Percentiles rank a stretch among this genome's conserved stretches.
phyloP scores from a whole-genome alignment of 2,888 invertebrate genomes.

The Drosophila planitibia region DNA sequence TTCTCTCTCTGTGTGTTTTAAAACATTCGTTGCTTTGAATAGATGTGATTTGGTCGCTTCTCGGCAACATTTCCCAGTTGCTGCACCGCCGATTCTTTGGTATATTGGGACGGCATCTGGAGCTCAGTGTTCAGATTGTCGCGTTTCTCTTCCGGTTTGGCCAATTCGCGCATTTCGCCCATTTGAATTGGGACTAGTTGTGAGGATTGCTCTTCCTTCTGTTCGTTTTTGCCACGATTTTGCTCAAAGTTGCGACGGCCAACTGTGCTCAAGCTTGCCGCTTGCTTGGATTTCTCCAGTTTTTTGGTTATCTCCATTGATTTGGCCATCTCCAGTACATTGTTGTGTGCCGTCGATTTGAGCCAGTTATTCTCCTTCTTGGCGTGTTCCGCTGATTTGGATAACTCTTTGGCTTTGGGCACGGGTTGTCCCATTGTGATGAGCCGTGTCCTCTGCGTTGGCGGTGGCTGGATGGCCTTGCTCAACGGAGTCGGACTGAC shows the following conservation, averaged over 20 bases:
- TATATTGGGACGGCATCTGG: constrained; percentile 31
- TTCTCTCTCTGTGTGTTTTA: neutral
- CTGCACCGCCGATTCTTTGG: constrained; percentile 50
- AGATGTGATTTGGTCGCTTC: constrained; percentile 5
- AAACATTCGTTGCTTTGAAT: neutral
- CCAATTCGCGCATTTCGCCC: constrained; percentile 30
- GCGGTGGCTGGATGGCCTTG: neutral
- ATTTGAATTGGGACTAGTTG: neutral
- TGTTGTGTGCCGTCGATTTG: neutral
- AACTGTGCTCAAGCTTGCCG: neutral
- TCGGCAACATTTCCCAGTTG: constrained; percentile 15
- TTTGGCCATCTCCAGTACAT: neutral
- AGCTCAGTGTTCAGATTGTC: constrained; percentile 9
- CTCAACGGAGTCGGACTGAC: constrained; percentile 29
- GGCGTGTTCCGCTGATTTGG: neutral
- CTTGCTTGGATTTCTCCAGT: neutral
- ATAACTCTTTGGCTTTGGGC: neutral
- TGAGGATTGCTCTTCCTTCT: neutral
- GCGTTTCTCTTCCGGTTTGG: neutral
- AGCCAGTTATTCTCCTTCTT: neutral
- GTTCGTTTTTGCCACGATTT: neutral
- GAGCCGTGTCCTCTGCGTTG: neutral
- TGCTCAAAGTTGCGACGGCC: neutral
- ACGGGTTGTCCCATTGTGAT: neutral
- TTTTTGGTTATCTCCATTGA: neutral